Percentiles rank a stretch among this genome's conserved stretches.
phyloP scores from a whole-genome alignment of 2,888 invertebrate species.

The Tipula unca region DNA sequence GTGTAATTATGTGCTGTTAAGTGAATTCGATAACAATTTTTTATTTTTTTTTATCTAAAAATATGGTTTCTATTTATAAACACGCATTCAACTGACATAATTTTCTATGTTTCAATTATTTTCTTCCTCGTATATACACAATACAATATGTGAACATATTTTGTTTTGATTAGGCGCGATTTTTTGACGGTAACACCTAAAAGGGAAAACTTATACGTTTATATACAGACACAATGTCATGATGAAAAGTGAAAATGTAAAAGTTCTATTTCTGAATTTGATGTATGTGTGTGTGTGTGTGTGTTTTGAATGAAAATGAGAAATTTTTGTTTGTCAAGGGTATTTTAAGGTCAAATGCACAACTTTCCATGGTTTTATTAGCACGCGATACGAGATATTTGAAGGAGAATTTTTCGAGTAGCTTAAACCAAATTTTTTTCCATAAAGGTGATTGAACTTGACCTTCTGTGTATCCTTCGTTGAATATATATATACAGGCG shows the following conservation, averaged over 20 bases:
- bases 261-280: background rate
- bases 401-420: background rate
- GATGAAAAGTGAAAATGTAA: background rate
- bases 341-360: background rate
- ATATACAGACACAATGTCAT: background rate
- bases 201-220: background rate
- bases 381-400: background rate
- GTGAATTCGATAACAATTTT: background rate
- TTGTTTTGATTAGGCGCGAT: background rate
- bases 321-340: background rate
- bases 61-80: background rate
- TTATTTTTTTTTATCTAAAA: background rate
- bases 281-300: background rate
- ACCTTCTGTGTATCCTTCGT: background rate
- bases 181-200: background rate
- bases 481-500: background rate
- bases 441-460: background rate
- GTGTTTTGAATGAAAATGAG: background rate
- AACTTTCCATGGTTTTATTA: background rate
- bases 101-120: background rate
- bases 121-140: no score
- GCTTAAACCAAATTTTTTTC: background rate
- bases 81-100: background rate
- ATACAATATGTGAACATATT: background rate
- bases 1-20: background rate